A percentile compares a stretch with the other conserved stretches of the same genome.
phyloP scores from a whole-genome alignment of 2,113 vertebrate species.

The Gorsachius goisagi region DNA sequence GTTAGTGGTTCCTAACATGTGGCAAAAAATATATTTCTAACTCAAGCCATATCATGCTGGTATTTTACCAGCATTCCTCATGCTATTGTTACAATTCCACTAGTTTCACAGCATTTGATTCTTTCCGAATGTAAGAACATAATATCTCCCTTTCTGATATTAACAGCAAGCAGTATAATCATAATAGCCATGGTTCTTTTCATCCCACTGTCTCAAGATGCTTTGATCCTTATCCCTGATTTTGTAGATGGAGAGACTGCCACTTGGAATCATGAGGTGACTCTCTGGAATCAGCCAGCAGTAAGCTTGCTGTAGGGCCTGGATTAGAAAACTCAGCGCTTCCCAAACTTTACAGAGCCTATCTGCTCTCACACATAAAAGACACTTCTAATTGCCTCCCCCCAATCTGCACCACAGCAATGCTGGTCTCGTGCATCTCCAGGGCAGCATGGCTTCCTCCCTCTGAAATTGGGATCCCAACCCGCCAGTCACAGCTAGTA shows the following conservation, averaged over 20 bases:
- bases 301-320: background rate
- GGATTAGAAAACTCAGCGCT: background rate
- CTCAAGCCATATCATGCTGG: constrained; percentile 21
- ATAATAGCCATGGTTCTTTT: background rate
- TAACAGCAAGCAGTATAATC: background rate
- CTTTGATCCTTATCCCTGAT: background rate
- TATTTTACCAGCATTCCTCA: constrained; percentile 53
- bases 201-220: background rate
- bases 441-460: background rate
- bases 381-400: background rate
- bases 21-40: constrained; percentile 53
- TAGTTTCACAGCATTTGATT: constrained; percentile 4
- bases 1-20: constrained; percentile 51
- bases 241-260: background rate
- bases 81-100: constrained; percentile 46
- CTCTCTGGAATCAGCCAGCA: background rate
- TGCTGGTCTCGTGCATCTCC: background rate
- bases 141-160: background rate
- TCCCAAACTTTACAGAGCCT: background rate
- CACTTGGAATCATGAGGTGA: background rate
- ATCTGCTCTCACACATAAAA: background rate
- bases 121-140: background rate
- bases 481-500: fast-evolving
- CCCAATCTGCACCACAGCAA: background rate
- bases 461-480: background rate